Evolutionary conservation across 2,888 invertebrate genomes (phyloP).

Genomic region (Drosophila limbata): DNA sequence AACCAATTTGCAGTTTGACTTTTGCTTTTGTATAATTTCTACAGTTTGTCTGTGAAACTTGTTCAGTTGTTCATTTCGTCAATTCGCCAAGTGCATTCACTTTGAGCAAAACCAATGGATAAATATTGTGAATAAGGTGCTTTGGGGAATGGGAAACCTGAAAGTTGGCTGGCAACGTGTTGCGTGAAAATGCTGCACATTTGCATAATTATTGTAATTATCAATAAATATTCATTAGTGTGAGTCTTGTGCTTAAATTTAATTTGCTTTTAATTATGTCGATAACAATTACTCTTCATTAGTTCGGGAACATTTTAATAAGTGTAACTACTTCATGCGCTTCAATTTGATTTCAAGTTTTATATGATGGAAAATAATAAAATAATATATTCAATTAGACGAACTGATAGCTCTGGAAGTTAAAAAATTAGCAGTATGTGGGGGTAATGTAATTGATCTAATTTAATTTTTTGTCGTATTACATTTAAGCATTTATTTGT

Average conservation of each 20-base stretch:
- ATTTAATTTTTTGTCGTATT: too few relatives aligned
- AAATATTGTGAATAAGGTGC: conserved; percentile 12
- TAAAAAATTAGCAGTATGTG: too few relatives aligned
- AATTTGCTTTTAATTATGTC: conserved; percentile 72
- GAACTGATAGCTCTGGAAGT: too few relatives aligned
- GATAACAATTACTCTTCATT: conserved; percentile 68
- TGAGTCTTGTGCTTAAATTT: conserved; percentile 67
- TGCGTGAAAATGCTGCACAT: conserved; percentile 66
- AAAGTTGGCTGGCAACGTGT: conserved; percentile 40
- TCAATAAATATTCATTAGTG: conserved; percentile 73
- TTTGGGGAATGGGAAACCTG: conserved; percentile 7
- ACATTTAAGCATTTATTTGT: too few relatives aligned
- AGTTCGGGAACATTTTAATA: conserved; percentile 62
- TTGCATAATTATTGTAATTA: conserved; percentile 77
- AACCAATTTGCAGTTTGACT: conserved; percentile 24
- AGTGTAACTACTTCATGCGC: conserved; percentile 29
- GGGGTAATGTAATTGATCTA: too few relatives aligned
- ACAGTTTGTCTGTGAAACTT: conserved; percentile 22
- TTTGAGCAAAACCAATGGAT: conserved; percentile 29
- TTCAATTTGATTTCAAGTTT: conserved; percentile 10
- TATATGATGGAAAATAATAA: neutral
- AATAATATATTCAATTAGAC: conserved; percentile 5
- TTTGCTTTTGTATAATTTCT: conserved; percentile 6
- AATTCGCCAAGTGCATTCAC: conserved; percentile 39
- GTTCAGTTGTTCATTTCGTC: conserved; percentile 12